Conservation (phyloP, 2,797 vertebrate genomes). For the Smutsia temminckii region DNA sequence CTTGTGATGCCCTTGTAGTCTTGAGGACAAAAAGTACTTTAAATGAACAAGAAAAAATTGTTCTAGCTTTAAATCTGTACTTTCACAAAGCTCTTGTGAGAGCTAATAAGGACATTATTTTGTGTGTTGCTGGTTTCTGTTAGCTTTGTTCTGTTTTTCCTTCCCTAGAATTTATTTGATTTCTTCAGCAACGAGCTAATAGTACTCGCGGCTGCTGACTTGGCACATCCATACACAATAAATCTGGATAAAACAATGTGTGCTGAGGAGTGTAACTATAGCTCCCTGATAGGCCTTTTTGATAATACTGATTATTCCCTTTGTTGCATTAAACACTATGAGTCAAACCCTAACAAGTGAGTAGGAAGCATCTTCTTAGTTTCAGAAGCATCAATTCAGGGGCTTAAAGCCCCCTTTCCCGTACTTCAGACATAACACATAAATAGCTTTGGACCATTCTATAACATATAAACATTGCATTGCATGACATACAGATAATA, state of each 20-base stretch:
- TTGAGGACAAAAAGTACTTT: neutral
- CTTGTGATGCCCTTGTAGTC: neutral
- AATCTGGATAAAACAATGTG: constrained; percentile 36
- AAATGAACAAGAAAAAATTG: constrained; percentile 1
- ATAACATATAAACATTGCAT: too few relatives aligned
- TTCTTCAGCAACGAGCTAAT: constrained; percentile 34
- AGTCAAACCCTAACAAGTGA: neutral
- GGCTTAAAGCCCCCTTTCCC: neutral
- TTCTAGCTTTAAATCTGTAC: neutral
- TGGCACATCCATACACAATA: neutral
- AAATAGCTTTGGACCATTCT: too few relatives aligned
- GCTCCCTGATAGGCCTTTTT: constrained; percentile 54
- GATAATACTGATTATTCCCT: constrained; percentile 37
- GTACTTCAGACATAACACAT: too few relatives aligned
- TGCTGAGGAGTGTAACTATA: neutral
- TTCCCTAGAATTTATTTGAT: neutral
- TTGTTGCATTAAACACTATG: neutral
- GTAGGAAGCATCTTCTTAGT: neutral
- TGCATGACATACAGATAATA: too few relatives aligned
- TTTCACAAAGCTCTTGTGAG: constrained; percentile 5
- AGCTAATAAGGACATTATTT: neutral
- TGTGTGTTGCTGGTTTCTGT: neutral
- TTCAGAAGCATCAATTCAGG: neutral
- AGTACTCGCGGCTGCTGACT: neutral
- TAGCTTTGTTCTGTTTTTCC: constrained; percentile 35